Percentiles rank a stretch among this genome's conserved stretches.
Conservation (phyloP, 2,113 vertebrate species). For the Mus musculus region GRCm39 chr7:93197001-93197500, state of each 20-base stretch:
- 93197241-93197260: background rate
- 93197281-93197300: background rate
- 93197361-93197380: background rate
- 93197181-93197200: background rate
- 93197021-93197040: background rate
- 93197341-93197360: constrained; percentile 1
- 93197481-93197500: background rate
- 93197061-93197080: background rate
- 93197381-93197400: background rate
- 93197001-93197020: too few relatives aligned
- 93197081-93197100: background rate
- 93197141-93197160: background rate
- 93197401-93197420: background rate
- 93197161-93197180: background rate
- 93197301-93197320: background rate
- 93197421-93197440: background rate
- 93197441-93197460: background rate
- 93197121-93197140: background rate
- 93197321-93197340: background rate
- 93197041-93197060: background rate
- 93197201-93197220: background rate
- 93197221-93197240: background rate
- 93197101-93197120: background rate
- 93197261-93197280: background rate
- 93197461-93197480: background rate